Base-by-base conservation (phyloP, 2,797 vertebrate genomes). In the Euthynnus affinis region DNA sequence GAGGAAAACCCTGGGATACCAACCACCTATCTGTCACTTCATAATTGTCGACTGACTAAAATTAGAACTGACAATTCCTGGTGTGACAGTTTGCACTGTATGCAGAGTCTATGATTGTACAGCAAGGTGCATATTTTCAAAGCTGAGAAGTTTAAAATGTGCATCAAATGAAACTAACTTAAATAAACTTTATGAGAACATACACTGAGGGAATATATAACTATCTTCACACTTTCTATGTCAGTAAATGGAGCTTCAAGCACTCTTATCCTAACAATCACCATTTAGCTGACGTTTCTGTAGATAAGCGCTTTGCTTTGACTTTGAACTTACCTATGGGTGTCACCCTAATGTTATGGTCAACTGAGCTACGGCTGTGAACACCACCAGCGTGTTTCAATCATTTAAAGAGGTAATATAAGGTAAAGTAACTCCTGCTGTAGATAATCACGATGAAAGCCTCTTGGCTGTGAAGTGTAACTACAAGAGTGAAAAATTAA, bases 391-490 rank as follows among this genome's bases (percentile, higher is more conserved):
- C 9, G 1, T 23, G 58, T 61, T 74, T 76, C 48, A 76, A 42
- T 82, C 76, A 71, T 71, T 81, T 70, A 52, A 81, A 83, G 56
- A 76, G 66, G 67, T 55, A 25, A 49, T 46, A 75, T 29, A 42
- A 84, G 74, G 80, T 76, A 84, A 88, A 84, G 81, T 71, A 84
- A 80, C 79, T 75, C 46, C 25, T 40, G 15, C 66, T 58, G 78
- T 59, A 74, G 70, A 69, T 83, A 79, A 89, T 82, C 67, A 78
- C 5, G 5, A 77, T 82, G 42, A 84, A 88, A 89, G 63, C 72
- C 80, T 80, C 76, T 78, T 70, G 69, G 71, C 66, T 74, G 62
- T 76, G 3, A 74, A 73, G 80, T 67, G 62, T 59, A 70, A 59
- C 66, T 63, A 62, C 57, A 72, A 57, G 48, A 71, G 67, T 65